Base-by-base conservation (phyloP, 2,888 invertebrate species). In the Noctua pronuba region DNA sequence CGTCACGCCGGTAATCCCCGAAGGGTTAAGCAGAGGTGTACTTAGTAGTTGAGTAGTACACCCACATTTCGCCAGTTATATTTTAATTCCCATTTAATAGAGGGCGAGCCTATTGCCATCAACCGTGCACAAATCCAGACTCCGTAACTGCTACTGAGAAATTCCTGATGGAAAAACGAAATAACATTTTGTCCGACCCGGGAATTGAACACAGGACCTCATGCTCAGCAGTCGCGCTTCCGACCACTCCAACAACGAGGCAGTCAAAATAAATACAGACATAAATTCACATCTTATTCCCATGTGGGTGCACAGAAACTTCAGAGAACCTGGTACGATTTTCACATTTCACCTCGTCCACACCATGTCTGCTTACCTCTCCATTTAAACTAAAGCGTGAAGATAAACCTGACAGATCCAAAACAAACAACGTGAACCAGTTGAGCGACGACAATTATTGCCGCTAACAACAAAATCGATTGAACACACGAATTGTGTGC, bases 401-500 rank as follows among this genome's bases (percentile, higher is more conserved):
- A 67, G 11, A 31, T 73, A 35, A 66, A 58, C 1, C 0, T 41
- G 28, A 65, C 21, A 35, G 13, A 67, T 44, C n/a, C 66, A 31
- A 64, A 77, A 74, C 73, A 70, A 73, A 78, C 62, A 73, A 31
- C 38, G 13, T 8, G 21, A 73, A 55, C 58, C 31, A 18, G 1
- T 41, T 8, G 35, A 65, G 49, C 65, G 5, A 67, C 67, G 41
- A 64, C 77, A 80, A 82, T 85, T 78, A 82, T 46, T 4, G 16
- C 18, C 10, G 11, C 35, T 52, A 52, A 58, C 65, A 70, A 82
- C 69, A 64, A 79, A 86, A 88, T 86, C 86, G 80, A 86, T 86
- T 44, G 13, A 52, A 78, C 46, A 46, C 73, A 78, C 66, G 75
- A 80, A 87, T 76, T 76, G 65, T 75, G 44, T 80, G 80, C 83